Evolutionary conservation across 2,888 invertebrate species (phyloP), one percentile per base, ranked within the genome.

Genomic region (Heliothis peltigera): DNA sequence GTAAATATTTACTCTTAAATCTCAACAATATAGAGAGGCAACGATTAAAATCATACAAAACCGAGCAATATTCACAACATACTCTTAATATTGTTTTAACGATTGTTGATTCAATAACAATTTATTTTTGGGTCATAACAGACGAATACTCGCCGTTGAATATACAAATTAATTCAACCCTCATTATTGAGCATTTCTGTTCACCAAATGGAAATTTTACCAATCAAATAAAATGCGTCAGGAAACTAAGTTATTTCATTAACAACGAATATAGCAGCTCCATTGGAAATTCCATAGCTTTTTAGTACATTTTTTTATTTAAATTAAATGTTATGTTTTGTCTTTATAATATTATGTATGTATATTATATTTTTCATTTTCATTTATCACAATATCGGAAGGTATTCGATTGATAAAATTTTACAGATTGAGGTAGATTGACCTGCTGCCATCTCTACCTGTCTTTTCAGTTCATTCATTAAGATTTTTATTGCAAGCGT

Each of bases 91-190:
- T 63, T 62, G 25, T 54, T 64, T 61, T 54, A 67, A 61, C 44
- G 25, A 63, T 53, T 53, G 43, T 59, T 68, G 57, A 64, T 71
- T 63, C 43, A 65, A 65, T 76, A 68, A 61, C 48, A 60, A 64
- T 69, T 67, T 60, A 65, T 63, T 68, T 66, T 61, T 65, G 52
- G 28, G 5, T 17, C 17, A 51, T 44, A 61, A 28, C 67, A 35
- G 52, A 56, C 32, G n/a, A 56, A 46, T 54, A 25, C 56, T 64
- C 35, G 19, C 15, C 32, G 46, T 44, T 49, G 32, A 54, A 56
- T 60, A n/a, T 57, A 52, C 55, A 66, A 81, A 84, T 85, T 81
- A 83, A 86, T 83, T 83, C 61, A 48, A 60, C 48, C 64, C 68
- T 76, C 80, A 81, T 83, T 84, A 72, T 39, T 21, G 64, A 57